These are phyloP conservation scores for Hoplodrina blanda DNA, from an alignment of 2,888 invertebrate species.

Conservation along the genomic window DNA sequence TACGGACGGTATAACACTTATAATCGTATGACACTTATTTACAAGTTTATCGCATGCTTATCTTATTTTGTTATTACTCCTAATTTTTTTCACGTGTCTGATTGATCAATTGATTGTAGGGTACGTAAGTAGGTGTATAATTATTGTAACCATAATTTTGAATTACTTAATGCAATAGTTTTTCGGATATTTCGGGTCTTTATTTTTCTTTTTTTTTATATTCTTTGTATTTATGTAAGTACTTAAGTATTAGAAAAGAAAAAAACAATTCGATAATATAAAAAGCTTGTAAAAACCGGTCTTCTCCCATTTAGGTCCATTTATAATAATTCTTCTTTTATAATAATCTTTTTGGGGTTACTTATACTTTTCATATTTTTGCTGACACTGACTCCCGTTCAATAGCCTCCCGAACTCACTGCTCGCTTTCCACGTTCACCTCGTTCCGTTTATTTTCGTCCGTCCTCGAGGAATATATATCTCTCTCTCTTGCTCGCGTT, in stretches of 20 bases:
- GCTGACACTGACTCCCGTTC: conserved; percentile 68
- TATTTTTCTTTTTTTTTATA: not conserved
- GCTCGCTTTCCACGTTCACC: conserved; percentile 81
- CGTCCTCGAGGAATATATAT: conserved; percentile 58
- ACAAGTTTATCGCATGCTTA: conserved; percentile 28
- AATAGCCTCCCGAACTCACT: conserved; percentile 74
- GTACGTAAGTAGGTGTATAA: not conserved
- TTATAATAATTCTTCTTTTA: conserved; percentile 12
- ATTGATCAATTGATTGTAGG: conserved; percentile 28
- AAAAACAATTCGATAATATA: too few species aligned
- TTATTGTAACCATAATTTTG: conserved; percentile 2
- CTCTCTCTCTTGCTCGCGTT: conserved; percentile 69
- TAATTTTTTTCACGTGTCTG: conserved; percentile 26
- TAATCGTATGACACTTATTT: conserved; percentile 14
- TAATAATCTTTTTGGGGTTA: not conserved
- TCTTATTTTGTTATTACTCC: conserved; percentile 25
- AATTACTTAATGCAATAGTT: not conserved
- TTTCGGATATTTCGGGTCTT: not conserved
- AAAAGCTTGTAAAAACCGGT: not conserved
- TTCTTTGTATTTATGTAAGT: not conserved
- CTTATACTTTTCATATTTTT: conserved; percentile 14
- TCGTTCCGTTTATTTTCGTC: conserved; percentile 69
- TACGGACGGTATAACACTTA: not conserved
- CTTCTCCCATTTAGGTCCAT: not conserved
- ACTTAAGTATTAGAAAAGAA: too few species aligned